Percentiles rank a stretch among this genome's conserved stretches.
phyloP scores from a whole-genome alignment of 2,113 vertebrate species.

The Oxyruncus cristatus region DNA sequence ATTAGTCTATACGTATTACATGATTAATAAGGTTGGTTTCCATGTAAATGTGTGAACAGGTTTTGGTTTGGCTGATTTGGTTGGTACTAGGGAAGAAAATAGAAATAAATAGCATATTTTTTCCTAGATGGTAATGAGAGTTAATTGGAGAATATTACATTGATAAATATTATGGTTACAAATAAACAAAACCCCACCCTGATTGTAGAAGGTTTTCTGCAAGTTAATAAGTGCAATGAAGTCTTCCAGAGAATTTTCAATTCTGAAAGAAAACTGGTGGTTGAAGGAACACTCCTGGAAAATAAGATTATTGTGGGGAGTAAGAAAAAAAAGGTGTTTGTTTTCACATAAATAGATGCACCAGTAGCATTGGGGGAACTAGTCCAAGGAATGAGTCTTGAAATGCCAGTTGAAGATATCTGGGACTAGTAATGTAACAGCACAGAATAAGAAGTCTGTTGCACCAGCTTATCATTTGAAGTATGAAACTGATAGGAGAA shows the following conservation, averaged over 20 bases:
- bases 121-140: neutral
- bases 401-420: neutral
- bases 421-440: neutral
- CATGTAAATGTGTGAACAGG: neutral
- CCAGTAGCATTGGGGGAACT: fast-evolving
- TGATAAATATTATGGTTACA: neutral
- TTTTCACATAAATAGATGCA: neutral
- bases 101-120: neutral
- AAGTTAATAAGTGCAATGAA: neutral
- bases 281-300: neutral
- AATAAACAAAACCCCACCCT: neutral
- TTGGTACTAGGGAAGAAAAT: neutral
- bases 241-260: neutral
- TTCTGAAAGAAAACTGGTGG: neutral
- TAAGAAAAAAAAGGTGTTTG: neutral
- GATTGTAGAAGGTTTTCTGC: neutral
- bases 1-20: neutral
- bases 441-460: neutral
- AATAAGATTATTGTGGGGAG: neutral
- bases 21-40: neutral
- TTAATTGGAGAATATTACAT: neutral
- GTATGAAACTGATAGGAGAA: neutral
- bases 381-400: neutral
- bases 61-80: neutral
- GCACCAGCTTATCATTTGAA: neutral